Evolutionary conservation across 2,113 vertebrate species (phyloP).

Genomic region (Morone saxatilis): DNA sequence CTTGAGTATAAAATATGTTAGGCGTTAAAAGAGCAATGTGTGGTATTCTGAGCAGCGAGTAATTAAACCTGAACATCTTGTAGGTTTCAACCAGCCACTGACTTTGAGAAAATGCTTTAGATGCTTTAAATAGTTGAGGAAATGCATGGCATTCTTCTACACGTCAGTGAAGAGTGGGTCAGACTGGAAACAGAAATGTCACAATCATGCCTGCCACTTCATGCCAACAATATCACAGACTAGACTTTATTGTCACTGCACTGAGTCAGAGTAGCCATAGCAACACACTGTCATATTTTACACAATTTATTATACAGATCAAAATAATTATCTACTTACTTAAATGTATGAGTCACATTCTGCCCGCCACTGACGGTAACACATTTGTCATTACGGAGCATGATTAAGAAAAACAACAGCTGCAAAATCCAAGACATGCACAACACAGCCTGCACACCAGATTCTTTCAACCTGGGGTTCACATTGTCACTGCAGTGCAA

Average conservation of each 20-base stretch:
- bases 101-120: constrained; percentile 29
- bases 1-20: not conserved
- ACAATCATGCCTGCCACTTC: not conserved
- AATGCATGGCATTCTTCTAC: constrained; percentile 68
- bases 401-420: constrained; percentile 54
- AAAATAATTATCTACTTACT: constrained; percentile 43
- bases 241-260: not conserved
- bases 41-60: not conserved
- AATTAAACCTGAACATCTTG: constrained; percentile 2
- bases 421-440: constrained; percentile 36
- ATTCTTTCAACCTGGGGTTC: constrained; percentile 38
- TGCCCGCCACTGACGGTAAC: not conserved
- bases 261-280: constrained; percentile 24
- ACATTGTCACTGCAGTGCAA: constrained; percentile 19
- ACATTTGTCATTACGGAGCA: constrained; percentile 11
- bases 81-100: not conserved
- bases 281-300: constrained; percentile 25
- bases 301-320: constrained; percentile 34
- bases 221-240: constrained; percentile 35
- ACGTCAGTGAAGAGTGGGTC: constrained; percentile 27
- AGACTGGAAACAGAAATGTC: constrained; percentile 33
- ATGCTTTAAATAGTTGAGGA: constrained; percentile 60
- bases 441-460: constrained; percentile 31
- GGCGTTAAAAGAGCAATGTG: constrained; percentile 13
- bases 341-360: constrained; percentile 47